phyloP scores from a whole-genome alignment of 2,113 vertebrate species.

The Heterochromis multidens region DNA sequence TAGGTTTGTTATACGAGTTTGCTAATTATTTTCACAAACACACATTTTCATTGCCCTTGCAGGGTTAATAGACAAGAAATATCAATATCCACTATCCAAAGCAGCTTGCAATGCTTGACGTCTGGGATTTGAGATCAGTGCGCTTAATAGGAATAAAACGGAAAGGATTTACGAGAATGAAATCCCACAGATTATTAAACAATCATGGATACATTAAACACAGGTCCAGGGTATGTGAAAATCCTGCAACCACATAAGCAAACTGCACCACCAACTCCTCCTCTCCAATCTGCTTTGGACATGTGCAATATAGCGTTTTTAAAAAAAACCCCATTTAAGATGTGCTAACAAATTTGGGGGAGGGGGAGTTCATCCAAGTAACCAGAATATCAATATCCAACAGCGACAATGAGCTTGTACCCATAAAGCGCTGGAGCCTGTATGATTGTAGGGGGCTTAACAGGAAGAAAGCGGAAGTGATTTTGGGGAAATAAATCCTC shows the following conservation, averaged over 20 bases:
- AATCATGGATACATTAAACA: slow-evolving; percentile 31
- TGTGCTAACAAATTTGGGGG: not conserved
- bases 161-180: slow-evolving; percentile 39
- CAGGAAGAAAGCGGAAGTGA: slow-evolving; percentile 54
- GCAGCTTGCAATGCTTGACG: slow-evolving; percentile 25
- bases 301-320: not conserved
- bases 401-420: slow-evolving; percentile 29
- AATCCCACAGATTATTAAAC: slow-evolving; percentile 41
- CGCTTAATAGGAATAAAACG: slow-evolving; percentile 34
- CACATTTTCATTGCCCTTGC: not conserved
- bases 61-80: slow-evolving; percentile 14
- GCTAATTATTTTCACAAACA: not conserved
- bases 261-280: not conserved
- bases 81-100: slow-evolving; percentile 29
- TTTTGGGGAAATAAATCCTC: slow-evolving; percentile 60
- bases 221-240: slow-evolving; percentile 20
- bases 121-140: slow-evolving; percentile 22
- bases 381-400: slow-evolving; percentile 33
- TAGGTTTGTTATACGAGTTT: not conserved
- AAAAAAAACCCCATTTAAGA: not conserved
- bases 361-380: not conserved
- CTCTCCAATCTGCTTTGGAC: not conserved
- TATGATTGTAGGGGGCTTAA: slow-evolving; percentile 38
- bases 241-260: slow-evolving; percentile 9
- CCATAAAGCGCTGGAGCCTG: slow-evolving; percentile 33